Conservation (phyloP, 2,797 vertebrate species). For the Acanthurus tractus region DNA sequence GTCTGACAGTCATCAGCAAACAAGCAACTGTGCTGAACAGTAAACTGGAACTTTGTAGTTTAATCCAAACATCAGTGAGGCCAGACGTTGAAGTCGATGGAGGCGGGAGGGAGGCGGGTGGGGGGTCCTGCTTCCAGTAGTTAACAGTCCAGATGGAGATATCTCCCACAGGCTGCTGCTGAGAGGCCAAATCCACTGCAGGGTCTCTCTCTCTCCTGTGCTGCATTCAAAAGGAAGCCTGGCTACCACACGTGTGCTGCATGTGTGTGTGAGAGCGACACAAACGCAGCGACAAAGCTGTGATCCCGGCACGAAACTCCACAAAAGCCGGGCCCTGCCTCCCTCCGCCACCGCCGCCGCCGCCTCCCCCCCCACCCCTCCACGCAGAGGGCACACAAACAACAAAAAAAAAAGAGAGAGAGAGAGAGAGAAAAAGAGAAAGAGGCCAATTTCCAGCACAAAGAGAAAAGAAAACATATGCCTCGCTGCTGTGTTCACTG, state of each 20-base stretch:
- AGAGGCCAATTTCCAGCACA: constrained; percentile 71
- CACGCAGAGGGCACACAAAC: constrained; percentile 38
- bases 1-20: constrained; percentile 38
- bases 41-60: constrained; percentile 5
- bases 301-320: constrained; percentile 67
- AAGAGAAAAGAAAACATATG: constrained; percentile 72
- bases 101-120: too few relatives aligned
- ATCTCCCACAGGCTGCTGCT: constrained; percentile 14
- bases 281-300: constrained; percentile 71
- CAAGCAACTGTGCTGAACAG: constrained; percentile 33
- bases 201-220: constrained; percentile 1
- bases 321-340: constrained; percentile 70
- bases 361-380: constrained; percentile 28
- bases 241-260: constrained; percentile 53
- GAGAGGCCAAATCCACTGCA: constrained; percentile 26
- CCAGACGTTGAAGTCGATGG: not conserved
- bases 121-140: not conserved
- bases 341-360: too few relatives aligned
- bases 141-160: constrained; percentile 32
- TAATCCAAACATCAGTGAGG: constrained; percentile 19
- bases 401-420: constrained; percentile 18
- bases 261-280: constrained; percentile 43
- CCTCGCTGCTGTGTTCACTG: constrained; percentile 44
- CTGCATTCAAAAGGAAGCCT: constrained; percentile 29
- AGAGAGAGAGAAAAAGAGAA: constrained; percentile 25